Base-by-base conservation (phyloP, 2,113 vertebrate genomes). In the Peromyscus maniculatus region DNA sequence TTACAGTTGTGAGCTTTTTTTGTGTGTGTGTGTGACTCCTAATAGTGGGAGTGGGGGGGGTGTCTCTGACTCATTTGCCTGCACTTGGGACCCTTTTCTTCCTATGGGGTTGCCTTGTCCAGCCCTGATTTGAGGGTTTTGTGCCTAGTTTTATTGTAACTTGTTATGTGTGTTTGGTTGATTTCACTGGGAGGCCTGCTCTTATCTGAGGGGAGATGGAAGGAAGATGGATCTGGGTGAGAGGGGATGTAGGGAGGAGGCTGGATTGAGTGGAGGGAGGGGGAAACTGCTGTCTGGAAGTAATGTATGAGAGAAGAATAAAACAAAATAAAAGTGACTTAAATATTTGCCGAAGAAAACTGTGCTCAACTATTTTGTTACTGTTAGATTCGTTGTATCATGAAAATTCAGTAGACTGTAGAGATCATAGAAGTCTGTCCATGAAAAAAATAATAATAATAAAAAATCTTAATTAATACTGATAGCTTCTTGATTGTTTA, bases 311-410 rank as follows among this genome's bases (percentile, higher is more conserved):
- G 67, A 69, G 31, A 69, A 69, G 13, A 69, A 69, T 33, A 66
- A 66, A 66, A 66, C 28, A 33, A 69, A 69, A 69, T 36, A n/a
- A 49, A 22, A 22, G 69, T 67, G 36, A 87, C 49, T 57, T 95
- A 28, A 72, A 1, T 17, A 49, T 95, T 87, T 94, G 26, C 31
- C 52, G 83, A 94, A 94, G 26, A 64, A 93, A 93, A 2, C 39
- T 33, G 72, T 9, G 22, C 31, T 82, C 21, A 77, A 66, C 71
- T 91, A 31, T 91, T 87, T 95, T 75, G 11, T 91, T 69, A 36
- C 62, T 91, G 79, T 89, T 89, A 97, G 78, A 49, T 66, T 88
- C 77, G 57, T 31, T 80, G 49, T 31, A 22, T 64, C 22, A 91
- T 28, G 22, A 59, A 94, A 95, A 87, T 78, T 89, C 93, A 74